phyloP scores from a whole-genome alignment of 2,797 vertebrate genomes.

The Pelochelys cantorii region DNA sequence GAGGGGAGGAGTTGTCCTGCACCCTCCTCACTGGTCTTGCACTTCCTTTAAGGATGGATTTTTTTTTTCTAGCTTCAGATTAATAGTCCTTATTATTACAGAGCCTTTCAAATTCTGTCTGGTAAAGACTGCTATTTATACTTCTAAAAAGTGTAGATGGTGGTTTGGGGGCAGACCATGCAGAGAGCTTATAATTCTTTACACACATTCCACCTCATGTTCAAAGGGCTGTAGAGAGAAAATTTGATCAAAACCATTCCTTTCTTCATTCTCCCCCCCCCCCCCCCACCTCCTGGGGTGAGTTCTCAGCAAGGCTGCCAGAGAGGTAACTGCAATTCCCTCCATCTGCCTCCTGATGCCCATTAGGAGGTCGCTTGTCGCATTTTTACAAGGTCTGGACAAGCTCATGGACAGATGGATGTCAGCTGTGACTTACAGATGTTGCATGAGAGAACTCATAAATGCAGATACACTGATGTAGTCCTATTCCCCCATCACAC shows the following conservation, averaged over 20 bases:
- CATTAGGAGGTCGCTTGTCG: accelerated
- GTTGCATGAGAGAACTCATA: not conserved
- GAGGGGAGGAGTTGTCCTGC: too few species aligned
- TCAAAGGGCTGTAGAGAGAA: not conserved
- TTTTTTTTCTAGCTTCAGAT: not conserved
- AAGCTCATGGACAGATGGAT: not conserved
- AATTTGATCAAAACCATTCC: not conserved
- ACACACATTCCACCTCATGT: not conserved
- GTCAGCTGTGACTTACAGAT: conserved; percentile 14
- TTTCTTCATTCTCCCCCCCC: not conserved
- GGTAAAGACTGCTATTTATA: not conserved
- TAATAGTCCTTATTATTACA: not conserved
- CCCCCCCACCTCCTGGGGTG: not conserved
- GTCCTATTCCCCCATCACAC: not conserved
- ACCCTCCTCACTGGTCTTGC: not conserved
- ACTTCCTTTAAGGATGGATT: accelerated
- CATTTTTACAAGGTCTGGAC: not conserved
- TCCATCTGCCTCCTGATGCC: not conserved
- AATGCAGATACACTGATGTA: not conserved
- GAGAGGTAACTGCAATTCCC: not conserved
- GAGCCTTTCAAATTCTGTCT: not conserved
- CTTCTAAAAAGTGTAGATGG: not conserved
- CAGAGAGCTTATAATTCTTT: not conserved
- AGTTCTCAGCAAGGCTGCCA: not conserved
- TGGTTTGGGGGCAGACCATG: not conserved